Evolutionary conservation across 2,888 invertebrate genomes (phyloP), one percentile per base, ranked within the genome.

Genomic region (Aethes cnicana): DNA sequence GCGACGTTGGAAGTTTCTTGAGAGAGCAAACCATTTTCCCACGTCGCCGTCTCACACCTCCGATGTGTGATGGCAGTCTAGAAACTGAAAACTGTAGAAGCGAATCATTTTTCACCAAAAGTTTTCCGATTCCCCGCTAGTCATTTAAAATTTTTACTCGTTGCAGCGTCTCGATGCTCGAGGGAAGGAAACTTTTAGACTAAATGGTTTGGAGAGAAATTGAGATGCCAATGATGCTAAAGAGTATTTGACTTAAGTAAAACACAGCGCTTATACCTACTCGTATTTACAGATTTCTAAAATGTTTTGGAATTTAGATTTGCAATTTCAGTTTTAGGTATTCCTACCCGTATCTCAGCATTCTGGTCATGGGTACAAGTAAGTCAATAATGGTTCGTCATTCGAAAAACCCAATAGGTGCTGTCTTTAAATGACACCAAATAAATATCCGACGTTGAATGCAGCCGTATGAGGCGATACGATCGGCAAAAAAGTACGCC

Each of bases 151-250:
- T 55, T 68, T 72, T 70, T 62, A 69, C 66, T 59, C 66, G 69
- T 69, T 73, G 63, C 63, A 58, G 47, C 62, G 59, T 66, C 23
- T 17, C 48, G 62, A 63, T 68, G 67, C 63, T 32, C 70, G 59
- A 67, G 72, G 74, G 76, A 74, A 68, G 72, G 61, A 77, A 81
- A 81, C 74, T 85, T 82, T 81, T 62, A 72, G 63, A 75, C 71
- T 76, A 78, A 85, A 84, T 77, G 78, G 73, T 71, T 72, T 69
- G 77, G 68, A 78, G 70, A 69, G 68, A 71, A 74, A 76, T 76
- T 74, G 72, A 76, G 72, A 71, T 68, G 63, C 62, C 63, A n/a
- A n/a, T n/a, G n/a, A n/a, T n/a, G 57, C 68, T 66, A 60, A 61
- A 55, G 61, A 61, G 61, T 59, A 63, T 63, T 58, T 56, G 56